Evolutionary conservation across 1,140 invertebrate genomes (phyloP).

Genomic region (Campoletis sonorensis): DNA sequence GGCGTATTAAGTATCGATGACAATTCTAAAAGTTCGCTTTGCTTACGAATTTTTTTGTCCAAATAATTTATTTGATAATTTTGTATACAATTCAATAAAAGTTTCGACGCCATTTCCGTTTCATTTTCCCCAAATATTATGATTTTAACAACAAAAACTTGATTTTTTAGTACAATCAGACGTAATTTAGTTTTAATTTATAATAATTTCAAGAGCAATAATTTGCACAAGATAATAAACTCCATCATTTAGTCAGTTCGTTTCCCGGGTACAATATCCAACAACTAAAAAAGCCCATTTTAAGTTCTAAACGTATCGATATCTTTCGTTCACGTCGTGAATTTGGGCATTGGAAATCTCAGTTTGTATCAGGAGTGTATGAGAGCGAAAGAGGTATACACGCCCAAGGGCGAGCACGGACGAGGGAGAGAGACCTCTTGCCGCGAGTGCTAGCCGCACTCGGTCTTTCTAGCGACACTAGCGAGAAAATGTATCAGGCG

Average conservation of each 20-base stretch:
- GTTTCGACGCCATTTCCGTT: too few relatives aligned
- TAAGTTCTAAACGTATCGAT: conserved; percentile 22
- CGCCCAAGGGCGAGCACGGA: background rate
- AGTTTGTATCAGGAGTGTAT: conserved; percentile 13
- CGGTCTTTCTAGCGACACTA: background rate
- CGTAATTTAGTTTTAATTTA: too few relatives aligned
- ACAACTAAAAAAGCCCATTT: conserved; percentile 16
- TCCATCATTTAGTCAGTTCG: background rate
- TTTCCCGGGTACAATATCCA: background rate
- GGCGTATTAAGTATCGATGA: too few relatives aligned
- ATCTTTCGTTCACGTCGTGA: conserved; percentile 34
- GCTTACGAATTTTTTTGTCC: too few relatives aligned
- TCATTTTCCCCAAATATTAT: too few relatives aligned
- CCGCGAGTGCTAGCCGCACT: background rate
- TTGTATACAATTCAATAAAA: too few relatives aligned
- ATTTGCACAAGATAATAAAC: too few relatives aligned
- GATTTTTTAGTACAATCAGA: too few relatives aligned
- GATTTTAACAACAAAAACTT: too few relatives aligned
- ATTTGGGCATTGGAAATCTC: conserved; percentile 46
- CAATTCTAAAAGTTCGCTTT: too few relatives aligned
- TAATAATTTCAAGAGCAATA: too few relatives aligned
- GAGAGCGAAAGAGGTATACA: background rate
- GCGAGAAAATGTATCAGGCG: background rate
- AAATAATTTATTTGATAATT: too few relatives aligned
- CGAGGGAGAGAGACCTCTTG: background rate